phyloP scores from a whole-genome alignment of 2,888 invertebrate species.

The Agrochola litura region DNA sequence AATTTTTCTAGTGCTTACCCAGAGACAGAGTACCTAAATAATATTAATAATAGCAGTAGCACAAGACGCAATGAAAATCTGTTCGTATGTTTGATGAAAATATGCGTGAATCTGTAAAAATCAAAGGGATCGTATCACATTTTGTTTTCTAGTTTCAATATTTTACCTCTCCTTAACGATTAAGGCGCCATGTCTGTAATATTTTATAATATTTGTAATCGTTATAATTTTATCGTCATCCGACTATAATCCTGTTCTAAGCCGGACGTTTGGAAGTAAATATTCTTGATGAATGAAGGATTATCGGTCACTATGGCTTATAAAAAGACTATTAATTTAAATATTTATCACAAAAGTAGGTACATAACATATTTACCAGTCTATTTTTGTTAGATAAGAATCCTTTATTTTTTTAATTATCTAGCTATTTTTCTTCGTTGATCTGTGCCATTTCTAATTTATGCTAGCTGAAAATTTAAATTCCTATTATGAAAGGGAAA shows the following conservation, averaged over 20 bases:
- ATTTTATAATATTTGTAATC: conserved; percentile 9
- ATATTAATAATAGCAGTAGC: not conserved
- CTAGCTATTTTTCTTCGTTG: not conserved
- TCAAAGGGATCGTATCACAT: not conserved
- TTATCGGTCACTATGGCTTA: conserved; percentile 29
- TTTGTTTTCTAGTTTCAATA: not conserved
- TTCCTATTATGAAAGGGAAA: not conserved
- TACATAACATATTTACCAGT: not conserved
- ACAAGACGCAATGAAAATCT: not conserved
- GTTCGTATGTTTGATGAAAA: not conserved
- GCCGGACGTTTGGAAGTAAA: conserved; percentile 36
- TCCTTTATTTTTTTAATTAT: not conserved
- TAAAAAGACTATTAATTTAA: conserved; percentile 27
- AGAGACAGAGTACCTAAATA: not conserved
- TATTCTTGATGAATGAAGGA: conserved; percentile 34
- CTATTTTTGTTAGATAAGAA: conserved; percentile 16
- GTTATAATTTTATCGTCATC: conserved; percentile 22
- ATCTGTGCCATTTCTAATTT: not conserved
- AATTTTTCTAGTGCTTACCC: not conserved
- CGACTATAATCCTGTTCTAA: conserved; percentile 34
- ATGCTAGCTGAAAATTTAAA: conserved; percentile 6
- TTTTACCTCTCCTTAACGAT: not conserved
- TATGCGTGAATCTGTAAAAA: conserved; percentile 4
- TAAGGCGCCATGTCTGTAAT: conserved; percentile 21
- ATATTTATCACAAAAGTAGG: conserved; percentile 29